These are phyloP conservation scores for Diplazon laetatorius DNA, from an alignment of 2,888 invertebrate species.

Conservation along the genomic window DNA sequence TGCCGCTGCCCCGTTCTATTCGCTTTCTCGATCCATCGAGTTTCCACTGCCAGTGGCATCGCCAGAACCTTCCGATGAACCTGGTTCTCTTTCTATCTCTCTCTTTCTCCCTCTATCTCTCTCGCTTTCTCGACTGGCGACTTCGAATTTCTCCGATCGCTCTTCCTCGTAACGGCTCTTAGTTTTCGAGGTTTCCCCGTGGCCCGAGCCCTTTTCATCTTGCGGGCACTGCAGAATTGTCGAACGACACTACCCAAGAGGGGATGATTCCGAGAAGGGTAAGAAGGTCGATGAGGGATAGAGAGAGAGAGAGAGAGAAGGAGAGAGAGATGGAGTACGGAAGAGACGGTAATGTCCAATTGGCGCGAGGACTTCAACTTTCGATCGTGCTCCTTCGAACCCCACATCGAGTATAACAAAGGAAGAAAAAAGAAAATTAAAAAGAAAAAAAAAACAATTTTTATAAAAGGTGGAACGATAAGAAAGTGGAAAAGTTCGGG, in stretches of 20 bases:
- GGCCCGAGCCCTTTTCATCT: constrained; percentile 52
- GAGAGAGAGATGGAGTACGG: too few species aligned
- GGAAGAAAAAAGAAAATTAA: background rate
- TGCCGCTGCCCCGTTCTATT: constrained; percentile 7
- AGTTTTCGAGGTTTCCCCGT: constrained; percentile 54
- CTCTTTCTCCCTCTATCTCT: too few species aligned
- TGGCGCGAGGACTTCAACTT: constrained; percentile 56
- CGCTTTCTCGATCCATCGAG: constrained; percentile 52
- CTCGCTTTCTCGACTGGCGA: constrained; percentile 32
- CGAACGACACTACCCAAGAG: constrained; percentile 26
- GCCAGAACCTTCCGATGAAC: constrained; percentile 48
- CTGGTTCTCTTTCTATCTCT: too few species aligned
- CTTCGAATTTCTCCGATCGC: constrained; percentile 62
- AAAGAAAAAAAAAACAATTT: constrained; percentile 28
- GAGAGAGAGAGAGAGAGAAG: constrained; percentile 28
- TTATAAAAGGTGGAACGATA: constrained; percentile 44
- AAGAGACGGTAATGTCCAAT: constrained; percentile 64
- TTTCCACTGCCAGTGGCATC: constrained; percentile 42
- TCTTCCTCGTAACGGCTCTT: constrained; percentile 59
- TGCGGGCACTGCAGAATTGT: constrained; percentile 53
- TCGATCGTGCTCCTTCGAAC: constrained; percentile 55
- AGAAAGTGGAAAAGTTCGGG: constrained; percentile 38
- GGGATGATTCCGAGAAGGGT: too few species aligned
- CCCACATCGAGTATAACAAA: constrained; percentile 55
- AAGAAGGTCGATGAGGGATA: constrained; percentile 60